phyloP scores from a whole-genome alignment of 2,797 vertebrate species.

The Xenentodon cancila region DNA sequence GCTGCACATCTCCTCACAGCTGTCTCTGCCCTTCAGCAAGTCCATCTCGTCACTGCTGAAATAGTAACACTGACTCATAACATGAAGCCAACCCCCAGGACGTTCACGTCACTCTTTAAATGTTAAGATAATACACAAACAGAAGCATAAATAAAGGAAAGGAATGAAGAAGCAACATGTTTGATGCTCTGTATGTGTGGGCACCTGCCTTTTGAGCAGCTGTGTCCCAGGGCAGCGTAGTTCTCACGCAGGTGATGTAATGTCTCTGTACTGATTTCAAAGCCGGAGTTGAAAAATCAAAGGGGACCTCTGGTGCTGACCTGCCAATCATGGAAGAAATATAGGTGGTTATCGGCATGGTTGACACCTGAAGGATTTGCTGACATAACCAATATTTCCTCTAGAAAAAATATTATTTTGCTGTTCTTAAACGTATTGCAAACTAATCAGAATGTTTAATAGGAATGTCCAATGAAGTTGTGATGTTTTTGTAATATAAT shows the following conservation, averaged over 20 bases:
- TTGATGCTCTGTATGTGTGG: constrained; percentile 24
- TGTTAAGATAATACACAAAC: constrained; percentile 27
- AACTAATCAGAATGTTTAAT: too few relatives aligned
- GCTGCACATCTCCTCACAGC: constrained; percentile 34
- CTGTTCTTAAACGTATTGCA: too few relatives aligned
- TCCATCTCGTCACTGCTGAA: constrained; percentile 67
- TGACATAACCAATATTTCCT: too few relatives aligned
- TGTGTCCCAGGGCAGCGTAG: constrained; percentile 37
- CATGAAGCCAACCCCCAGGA: constrained; percentile 57
- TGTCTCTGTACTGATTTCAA: constrained; percentile 12
- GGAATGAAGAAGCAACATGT: constrained; percentile 18
- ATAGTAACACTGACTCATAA: constrained; percentile 53
- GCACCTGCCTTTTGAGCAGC: constrained; percentile 62
- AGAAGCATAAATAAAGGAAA: constrained; percentile 15
- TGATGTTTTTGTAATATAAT: too few relatives aligned
- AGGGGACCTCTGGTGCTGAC: not conserved
- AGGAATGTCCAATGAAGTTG: too few relatives aligned
- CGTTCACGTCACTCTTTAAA: constrained; percentile 54
- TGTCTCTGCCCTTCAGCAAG: constrained; percentile 55
- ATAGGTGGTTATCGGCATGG: too few relatives aligned
- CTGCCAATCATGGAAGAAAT: too few relatives aligned
- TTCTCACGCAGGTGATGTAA: constrained; percentile 39
- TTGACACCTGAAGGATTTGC: too few relatives aligned
- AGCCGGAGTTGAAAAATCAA: constrained; percentile 6
- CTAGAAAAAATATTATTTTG: too few relatives aligned